A percentile compares a stretch with the other conserved stretches of the same genome.
phyloP scores from a whole-genome alignment of 1,140 invertebrate species.

The Stenopsyche tienmushanensis region DNA sequence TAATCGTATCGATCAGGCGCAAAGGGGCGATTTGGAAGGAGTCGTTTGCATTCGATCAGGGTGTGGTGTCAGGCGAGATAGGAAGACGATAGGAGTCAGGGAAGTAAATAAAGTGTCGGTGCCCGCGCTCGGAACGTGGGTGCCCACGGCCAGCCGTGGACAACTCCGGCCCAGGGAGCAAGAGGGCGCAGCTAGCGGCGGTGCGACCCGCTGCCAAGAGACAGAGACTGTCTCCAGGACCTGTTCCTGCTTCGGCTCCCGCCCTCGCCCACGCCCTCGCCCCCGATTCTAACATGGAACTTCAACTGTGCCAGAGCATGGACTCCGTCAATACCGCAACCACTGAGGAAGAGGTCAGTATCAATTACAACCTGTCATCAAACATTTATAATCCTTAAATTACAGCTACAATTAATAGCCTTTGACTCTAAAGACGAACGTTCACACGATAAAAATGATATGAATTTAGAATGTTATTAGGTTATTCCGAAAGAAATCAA shows the following conservation, averaged over 20 bases:
- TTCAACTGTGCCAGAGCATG: constrained; percentile 77
- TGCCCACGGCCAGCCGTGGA: constrained; percentile 37
- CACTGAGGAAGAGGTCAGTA: constrained; percentile 86
- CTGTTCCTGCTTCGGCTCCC: constrained; percentile 39
- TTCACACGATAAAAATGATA: too few species aligned
- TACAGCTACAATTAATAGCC: too few species aligned
- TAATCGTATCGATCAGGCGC: too few species aligned
- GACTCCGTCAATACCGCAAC: constrained; percentile 89
- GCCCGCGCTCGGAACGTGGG: constrained; percentile 40
- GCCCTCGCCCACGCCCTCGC: constrained; percentile 45
- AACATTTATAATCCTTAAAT: too few species aligned
- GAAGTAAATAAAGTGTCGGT: constrained; percentile 22
- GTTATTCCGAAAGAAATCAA: too few species aligned
- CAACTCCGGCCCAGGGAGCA: constrained; percentile 33
- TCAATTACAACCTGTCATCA: too few species aligned
- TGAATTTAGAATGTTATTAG: too few species aligned
- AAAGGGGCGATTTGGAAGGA: too few species aligned
- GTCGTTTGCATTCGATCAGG: too few species aligned
- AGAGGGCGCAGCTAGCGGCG: constrained; percentile 40
- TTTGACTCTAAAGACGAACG: too few species aligned
- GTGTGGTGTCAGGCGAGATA: too few species aligned
- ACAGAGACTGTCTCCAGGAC: constrained; percentile 45
- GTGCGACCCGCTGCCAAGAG: constrained; percentile 36
- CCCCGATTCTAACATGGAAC: constrained; percentile 53
- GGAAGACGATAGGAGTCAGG: background rate